Percentiles rank a stretch among this genome's conserved stretches.
These are phyloP conservation scores for Cheilosia vernalis DNA, from an alignment of 2,888 invertebrate genomes.

Conservation along the genomic window DNA sequence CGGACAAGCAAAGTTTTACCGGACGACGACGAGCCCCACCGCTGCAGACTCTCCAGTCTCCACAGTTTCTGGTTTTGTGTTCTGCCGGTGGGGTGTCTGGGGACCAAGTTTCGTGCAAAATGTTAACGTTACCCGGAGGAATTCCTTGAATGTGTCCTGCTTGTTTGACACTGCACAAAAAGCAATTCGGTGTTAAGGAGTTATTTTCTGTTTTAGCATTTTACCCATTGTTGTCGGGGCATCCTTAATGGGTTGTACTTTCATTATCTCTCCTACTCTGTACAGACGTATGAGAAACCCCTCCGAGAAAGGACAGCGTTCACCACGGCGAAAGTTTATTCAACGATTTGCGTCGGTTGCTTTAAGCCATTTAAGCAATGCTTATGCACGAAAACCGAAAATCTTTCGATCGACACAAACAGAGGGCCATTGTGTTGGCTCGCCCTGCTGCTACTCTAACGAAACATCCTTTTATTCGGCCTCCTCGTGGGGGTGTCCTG, in stretches of 20 bases:
- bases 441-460: not conserved
- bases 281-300: conserved; percentile 21
- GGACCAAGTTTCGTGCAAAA: conserved; percentile 57
- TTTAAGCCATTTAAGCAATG: conserved; percentile 62
- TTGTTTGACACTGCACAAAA: conserved; percentile 71
- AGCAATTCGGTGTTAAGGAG: conserved; percentile 70
- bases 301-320: not conserved
- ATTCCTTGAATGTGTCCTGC: conserved; percentile 61
- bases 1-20: conserved; percentile 24
- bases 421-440: conserved; percentile 1
- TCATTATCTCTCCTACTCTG: conserved; percentile 48
- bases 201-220: conserved; percentile 50
- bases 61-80: not conserved
- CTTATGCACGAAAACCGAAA: conserved; percentile 66
- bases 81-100: conserved; percentile 20
- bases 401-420: conserved; percentile 46
- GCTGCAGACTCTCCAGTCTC: not conserved
- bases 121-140: conserved; percentile 58
- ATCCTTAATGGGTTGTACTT: conserved; percentile 65
- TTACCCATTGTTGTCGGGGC: conserved; percentile 17
- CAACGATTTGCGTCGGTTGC: conserved; percentile 59
- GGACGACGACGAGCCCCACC: conserved; percentile 8
- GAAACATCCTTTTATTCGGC: conserved; percentile 18
- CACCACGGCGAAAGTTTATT: conserved; percentile 34
- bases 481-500: not conserved